Evolutionary conservation across 2,797 vertebrate species (phyloP), one percentile per base, ranked within the genome.

Genomic region (Silurus lanzhouensis): DNA sequence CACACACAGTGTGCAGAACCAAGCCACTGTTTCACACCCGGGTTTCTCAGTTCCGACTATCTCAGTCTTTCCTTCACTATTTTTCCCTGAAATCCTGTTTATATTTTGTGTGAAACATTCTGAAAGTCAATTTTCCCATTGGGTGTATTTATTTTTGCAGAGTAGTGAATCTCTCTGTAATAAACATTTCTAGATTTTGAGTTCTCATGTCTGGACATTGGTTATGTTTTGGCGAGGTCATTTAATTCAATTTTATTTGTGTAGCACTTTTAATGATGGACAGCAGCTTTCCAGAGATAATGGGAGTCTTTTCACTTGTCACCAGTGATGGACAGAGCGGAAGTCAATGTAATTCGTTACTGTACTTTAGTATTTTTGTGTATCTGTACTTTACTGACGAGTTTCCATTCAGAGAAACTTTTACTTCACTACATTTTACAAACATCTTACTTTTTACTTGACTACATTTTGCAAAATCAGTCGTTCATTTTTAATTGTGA

Each of bases 151-250:
- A 84, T 86, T 83, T 84, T 60, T 74, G 58, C 71, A 68, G 70
- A 84, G 70, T 68, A 68, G 74, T 44, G 22, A 76, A 83, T 55
- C 68, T n/a, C 61, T 71, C n/a, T 88, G 64, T 80, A 89, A 89
- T 89, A 89, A 89, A 89, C 22, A 46, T 63, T 66, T 83, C 68
- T 84, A 58, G 61, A 86, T 52, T 8, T 74, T 46, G 44, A 68
- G 31, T 84, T 81, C 70, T 82, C 19, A 67, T 79, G 60, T 86
- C 83, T 80, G 67, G 71, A 72, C 60, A 67, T 86, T 86, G 46
- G 84, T 85, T 82, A 25, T 74, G 25, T 57, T 38, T 80, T 10
- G 75, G 44, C 19, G 3, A 58, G 25, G 58, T 60, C 20, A 57
- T 84, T 48, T 38, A 38, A 38, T 38, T 10, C 48, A 52, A 52